phyloP scores from a whole-genome alignment of 2,888 invertebrate species.

The Harpalus rufipes region DNA sequence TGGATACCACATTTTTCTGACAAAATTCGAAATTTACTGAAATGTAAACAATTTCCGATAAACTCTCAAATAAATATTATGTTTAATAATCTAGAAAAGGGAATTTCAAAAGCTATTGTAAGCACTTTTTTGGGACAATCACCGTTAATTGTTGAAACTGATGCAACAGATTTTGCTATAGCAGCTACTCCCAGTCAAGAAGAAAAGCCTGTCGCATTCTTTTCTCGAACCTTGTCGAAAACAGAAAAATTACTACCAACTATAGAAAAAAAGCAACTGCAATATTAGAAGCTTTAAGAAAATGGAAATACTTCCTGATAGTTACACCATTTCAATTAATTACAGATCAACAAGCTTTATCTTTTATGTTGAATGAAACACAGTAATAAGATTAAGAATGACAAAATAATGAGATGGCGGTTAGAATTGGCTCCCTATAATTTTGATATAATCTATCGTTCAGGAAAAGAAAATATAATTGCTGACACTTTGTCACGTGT shows the following conservation, averaged over 20 bases:
- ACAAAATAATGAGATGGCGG: no score
- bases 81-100: neutral
- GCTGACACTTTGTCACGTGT: no score
- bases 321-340: neutral
- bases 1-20: neutral
- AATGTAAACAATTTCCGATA: neutral
- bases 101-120: conserved; percentile 5
- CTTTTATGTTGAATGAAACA: neutral
- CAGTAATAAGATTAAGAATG: neutral
- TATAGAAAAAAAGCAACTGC: neutral
- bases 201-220: conserved; percentile 60
- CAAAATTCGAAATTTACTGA: neutral
- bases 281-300: neutral
- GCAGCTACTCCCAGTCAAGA: conserved; percentile 63
- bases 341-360: neutral
- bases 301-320: neutral
- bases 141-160: conserved; percentile 66
- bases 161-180: conserved; percentile 67
- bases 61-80: neutral
- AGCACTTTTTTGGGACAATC: neutral
- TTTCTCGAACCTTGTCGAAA: neutral
- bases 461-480: no score
- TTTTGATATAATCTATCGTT: no score
- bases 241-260: neutral
- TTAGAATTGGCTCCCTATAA: no score